Percentiles rank a stretch among this genome's conserved stretches.
Evolutionary conservation across 2,797 vertebrate species (phyloP).

Genomic region (Leptatherina wallacei): DNA sequence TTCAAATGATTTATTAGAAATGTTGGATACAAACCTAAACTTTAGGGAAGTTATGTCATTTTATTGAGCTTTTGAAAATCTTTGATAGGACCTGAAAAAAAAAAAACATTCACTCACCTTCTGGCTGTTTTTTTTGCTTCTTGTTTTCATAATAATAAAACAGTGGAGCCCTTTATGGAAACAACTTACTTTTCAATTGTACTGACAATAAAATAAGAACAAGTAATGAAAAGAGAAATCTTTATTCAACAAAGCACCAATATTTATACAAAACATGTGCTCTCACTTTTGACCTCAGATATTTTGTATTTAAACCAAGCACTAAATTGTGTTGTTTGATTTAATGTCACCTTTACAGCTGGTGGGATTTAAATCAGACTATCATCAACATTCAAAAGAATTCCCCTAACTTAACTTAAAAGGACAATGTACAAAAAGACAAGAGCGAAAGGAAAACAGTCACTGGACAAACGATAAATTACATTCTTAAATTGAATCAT

Average conservation of each 20-base stretch:
- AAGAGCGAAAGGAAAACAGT: conserved; percentile 59
- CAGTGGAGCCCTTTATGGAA: too few species aligned
- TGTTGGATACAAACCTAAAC: too few species aligned
- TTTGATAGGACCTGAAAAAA: too few species aligned
- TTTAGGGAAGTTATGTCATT: too few species aligned
- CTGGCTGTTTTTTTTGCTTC: too few species aligned
- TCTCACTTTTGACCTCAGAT: conserved; percentile 48
- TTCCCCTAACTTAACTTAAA: conserved; percentile 22
- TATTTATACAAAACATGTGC: conserved; percentile 68
- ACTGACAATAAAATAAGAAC: conserved; percentile 10
- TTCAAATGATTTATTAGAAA: too few species aligned
- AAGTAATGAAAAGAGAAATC: conserved; percentile 67
- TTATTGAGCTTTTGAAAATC: too few species aligned
- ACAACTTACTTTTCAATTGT: fast-evolving
- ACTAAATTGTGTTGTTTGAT: conserved; percentile 20
- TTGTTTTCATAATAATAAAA: too few species aligned
- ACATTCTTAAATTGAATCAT: conserved; percentile 79
- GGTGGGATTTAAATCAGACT: conserved; percentile 33
- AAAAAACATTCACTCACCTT: too few species aligned
- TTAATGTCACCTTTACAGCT: conserved; percentile 12
- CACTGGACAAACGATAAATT: conserved; percentile 80
- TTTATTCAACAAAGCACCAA: conserved; percentile 78
- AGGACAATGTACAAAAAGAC: conserved; percentile 62
- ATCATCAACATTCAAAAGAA: conserved; percentile 40
- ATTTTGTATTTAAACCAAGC: conserved; percentile 24